These are phyloP conservation scores for Meriones psammophilus DNA, from an alignment of 2,797 vertebrate species.

Conservation along the genomic window DNA sequence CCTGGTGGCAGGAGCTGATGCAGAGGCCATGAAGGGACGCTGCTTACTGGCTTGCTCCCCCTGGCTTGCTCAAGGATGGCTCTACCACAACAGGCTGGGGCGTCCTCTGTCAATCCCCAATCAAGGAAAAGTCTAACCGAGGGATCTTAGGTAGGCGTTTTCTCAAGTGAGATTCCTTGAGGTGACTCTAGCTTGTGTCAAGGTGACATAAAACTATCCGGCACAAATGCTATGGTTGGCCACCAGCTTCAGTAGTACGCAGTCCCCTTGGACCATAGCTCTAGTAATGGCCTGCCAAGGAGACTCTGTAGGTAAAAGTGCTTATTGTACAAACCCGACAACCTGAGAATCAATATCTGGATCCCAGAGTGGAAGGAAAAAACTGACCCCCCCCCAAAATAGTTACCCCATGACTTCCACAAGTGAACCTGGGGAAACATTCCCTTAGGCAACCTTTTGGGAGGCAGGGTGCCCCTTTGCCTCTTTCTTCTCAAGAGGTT, in stretches of 20 bases:
- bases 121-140: background rate
- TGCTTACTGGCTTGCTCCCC: background rate
- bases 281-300: too few relatives aligned
- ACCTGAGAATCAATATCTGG: too few relatives aligned
- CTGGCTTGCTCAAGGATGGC: background rate
- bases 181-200: background rate
- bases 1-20: background rate
- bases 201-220: background rate
- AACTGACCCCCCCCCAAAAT: too few relatives aligned
- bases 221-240: background rate
- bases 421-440: background rate
- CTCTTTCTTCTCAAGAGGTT: background rate
- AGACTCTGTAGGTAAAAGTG: too few relatives aligned
- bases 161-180: background rate
- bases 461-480: background rate
- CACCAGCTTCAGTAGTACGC: background rate
- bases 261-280: background rate
- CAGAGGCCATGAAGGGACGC: background rate
- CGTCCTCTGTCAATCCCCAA: background rate
- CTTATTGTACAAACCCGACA: too few relatives aligned
- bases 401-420: too few relatives aligned
- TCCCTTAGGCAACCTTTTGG: background rate
- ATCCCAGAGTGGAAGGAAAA: too few relatives aligned
- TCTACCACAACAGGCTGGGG: background rate
- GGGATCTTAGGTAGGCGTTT: background rate